Base-by-base conservation (phyloP, 2,113 vertebrate species). In the Eptatretus burgeri region DNA sequence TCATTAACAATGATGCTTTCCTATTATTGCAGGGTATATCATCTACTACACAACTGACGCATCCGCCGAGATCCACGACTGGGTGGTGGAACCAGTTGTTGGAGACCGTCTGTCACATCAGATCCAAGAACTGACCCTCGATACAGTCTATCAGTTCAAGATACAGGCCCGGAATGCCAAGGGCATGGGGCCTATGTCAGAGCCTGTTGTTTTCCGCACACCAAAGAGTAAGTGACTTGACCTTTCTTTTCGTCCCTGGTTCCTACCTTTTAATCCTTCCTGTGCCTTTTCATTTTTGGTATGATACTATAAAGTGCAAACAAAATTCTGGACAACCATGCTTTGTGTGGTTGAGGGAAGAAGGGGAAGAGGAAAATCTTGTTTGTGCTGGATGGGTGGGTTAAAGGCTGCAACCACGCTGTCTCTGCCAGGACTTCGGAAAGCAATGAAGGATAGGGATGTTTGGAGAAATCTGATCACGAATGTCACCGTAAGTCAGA, bases 31-130 rank as follows among this genome's bases (percentile, higher is more conserved):
- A 98, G 91, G 91, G 1, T 98, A 98, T 68, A 98, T 98, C 65
- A 98, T 98, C 71, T 96, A 94, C 77, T 98, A 98, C 76, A 98
- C 85, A 20, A 98, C 91, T 0, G 89, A 98, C 18, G 84, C 88
- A 52, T 93, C 87, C 1, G 89, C 87, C 0, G 91, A 89, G 74
- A 82, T 91, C 53, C 91, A 96, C 1, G 88, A 98, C 68, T 98
- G 91, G 91, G 91, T 98, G 2, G 85, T 98, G 14, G 91, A 98
- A 52, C 91, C 91, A 0, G 88, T 98, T 2, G 81, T 98, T 67
- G 91, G 91, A 1, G 94, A 96, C 72, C 77, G 91, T 7, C 76
- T 98, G 51, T 95, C 91, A 0, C 87, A 98, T 70, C 91, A 98
- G 77, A 94, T 98, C 68, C 91, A 98, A 65, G 91, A 98, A 56